Evolutionary conservation across 2,888 invertebrate species (phyloP), one percentile per base, ranked within the genome.

Genomic region (Sinhomidia bicolor): DNA sequence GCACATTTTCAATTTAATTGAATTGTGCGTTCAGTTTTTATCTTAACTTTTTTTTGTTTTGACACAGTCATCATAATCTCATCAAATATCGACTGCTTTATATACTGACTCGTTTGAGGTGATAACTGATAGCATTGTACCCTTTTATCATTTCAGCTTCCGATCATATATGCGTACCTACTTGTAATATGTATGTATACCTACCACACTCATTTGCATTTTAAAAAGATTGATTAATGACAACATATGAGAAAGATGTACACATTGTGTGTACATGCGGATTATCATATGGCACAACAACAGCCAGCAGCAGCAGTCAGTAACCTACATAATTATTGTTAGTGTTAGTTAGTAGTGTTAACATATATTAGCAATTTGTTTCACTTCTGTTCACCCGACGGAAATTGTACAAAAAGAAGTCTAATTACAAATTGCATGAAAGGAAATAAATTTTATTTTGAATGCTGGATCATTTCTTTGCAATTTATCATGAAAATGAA

Each of bases 91-190:
- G 4, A 32, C 36, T n/a, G n/a, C n/a, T n/a, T n/a, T n/a, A n/a
- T 4, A n/a, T 5, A 12, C 32, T 32, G 32, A 32, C 32, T 65
- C 32, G 14, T 41, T 68, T 23, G 62, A 26, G 62, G 5, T 44
- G 74, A 47, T 74, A 47, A 26, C 26, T 74, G 74, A 74, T 74
- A 74, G n/a, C 74, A 51, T 74, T 74, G 74, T 74, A 10, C 23
- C 47, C 14, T 17, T 26, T 47, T 74, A 71, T 71, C 71, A 62
- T 44, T 10, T 47, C 6, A 23, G 44, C 29, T 47, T 47, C 74
- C 74, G 74, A 74, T 47, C 74, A 41, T 17, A 57, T 20, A 0
- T 57, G n/a, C 57, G 20, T 57, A n/a, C n/a, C n/a, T n/a, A n/a
- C n/a, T n/a, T n/a, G n/a, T n/a, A n/a, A n/a, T n/a, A n/a, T n/a